Percentiles rank a stretch among this genome's conserved stretches.
Conservation (phyloP, 2,888 invertebrate species). For the Acanthosepion esculentum region DNA sequence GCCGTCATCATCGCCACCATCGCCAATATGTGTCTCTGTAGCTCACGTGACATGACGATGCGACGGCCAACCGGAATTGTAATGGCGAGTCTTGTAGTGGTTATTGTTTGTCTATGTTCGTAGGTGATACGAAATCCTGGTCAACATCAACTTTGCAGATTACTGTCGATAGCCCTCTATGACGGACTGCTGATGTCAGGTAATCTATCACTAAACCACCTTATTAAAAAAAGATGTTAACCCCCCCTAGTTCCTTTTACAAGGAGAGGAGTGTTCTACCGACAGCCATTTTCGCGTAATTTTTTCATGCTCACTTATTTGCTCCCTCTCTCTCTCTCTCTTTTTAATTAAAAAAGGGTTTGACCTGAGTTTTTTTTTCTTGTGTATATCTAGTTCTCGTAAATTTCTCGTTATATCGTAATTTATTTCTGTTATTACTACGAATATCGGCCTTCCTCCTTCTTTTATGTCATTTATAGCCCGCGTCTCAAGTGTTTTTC, state of each 20-base stretch:
- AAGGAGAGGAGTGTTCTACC: not conserved
- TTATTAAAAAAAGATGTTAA: not conserved
- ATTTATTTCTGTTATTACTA: no score
- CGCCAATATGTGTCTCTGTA: no score
- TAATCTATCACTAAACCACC: constrained; percentile 6
- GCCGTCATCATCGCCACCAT: constrained; percentile 8
- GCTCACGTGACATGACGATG: constrained; percentile 43
- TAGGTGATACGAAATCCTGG: not conserved
- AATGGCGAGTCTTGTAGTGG: constrained; percentile 36
- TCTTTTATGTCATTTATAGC: no score
- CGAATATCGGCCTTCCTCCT: no score
- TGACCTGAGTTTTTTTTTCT: no score
- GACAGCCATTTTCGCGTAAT: constrained; percentile 11
- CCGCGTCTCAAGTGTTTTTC: no score
- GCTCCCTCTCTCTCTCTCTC: not conserved
- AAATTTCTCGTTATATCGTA: no score
- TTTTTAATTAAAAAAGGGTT: not conserved
- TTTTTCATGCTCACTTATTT: not conserved
- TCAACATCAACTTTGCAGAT: not conserved
- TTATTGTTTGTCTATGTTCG: constrained; percentile 25
- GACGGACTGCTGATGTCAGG: constrained; percentile 33
- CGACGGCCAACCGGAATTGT: constrained; percentile 44
- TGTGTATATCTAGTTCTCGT: no score
- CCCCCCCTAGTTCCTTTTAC: no score
- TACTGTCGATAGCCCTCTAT: not conserved